phyloP scores from a whole-genome alignment of 2,888 invertebrate genomes.

The Leptogaster cylindrica region DNA sequence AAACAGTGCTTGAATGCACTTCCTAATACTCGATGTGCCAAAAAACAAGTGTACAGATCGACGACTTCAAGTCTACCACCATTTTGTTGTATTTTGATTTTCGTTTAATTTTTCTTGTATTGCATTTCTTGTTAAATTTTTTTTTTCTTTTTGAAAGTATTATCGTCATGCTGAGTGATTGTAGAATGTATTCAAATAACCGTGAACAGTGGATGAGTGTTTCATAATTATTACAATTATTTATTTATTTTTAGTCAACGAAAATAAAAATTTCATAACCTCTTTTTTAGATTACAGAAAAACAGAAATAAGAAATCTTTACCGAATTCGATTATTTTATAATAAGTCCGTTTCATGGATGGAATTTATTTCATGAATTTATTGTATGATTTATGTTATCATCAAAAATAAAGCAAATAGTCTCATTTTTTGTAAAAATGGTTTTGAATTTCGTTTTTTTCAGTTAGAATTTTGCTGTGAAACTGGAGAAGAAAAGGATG shows the following conservation, averaged over 20 bases:
- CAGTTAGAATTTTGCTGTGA: no score
- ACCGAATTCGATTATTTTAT: no score
- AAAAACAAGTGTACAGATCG: background rate
- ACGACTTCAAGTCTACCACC: background rate
- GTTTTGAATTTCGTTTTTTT: no score
- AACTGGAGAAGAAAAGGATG: no score
- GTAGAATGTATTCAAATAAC: background rate
- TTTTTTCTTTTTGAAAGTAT: background rate
- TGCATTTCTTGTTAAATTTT: background rate
- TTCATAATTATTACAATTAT: background rate
- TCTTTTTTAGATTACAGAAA: no score
- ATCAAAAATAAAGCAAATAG: background rate
- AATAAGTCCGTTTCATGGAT: no score
- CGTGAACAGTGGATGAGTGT: background rate
- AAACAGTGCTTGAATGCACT: background rate
- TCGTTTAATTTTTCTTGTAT: background rate
- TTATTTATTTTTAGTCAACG: background rate
- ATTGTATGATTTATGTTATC: background rate
- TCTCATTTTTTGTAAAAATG: no score
- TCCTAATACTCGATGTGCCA: slow-evolving; percentile 44
- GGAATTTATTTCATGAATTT: no score
- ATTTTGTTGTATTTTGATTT: background rate
- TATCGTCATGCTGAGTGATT: background rate
- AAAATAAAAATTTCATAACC: no score
- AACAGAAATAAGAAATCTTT: no score